Evolutionary conservation across 2,888 invertebrate species (phyloP), one percentile per base, ranked within the genome.

Genomic region (Acanthosepion esculentum): DNA sequence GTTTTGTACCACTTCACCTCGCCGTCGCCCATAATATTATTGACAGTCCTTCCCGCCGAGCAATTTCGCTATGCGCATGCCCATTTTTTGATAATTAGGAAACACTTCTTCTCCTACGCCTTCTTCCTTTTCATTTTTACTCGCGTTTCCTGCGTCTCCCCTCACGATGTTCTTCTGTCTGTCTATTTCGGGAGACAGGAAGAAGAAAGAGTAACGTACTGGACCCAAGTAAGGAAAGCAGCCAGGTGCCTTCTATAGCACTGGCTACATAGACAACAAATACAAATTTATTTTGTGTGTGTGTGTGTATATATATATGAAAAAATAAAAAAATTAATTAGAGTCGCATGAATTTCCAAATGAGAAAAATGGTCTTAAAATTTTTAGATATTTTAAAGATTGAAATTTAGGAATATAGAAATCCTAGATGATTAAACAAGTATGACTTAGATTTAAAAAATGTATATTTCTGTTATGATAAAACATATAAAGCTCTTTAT

Each of bases 1-100:
- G 78, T 78, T 78, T 78, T 78, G 78, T 78, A 78, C 78, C 78
- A 78, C 78, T 78, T 78, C 78, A 78, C 78, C 78, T 78, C 78
- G 78, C n/a, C 78, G 78, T 78, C 78, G 78, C n/a, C n/a, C 78
- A 33, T 78, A 78, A 78, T 78, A 78, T 78, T 78, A 78, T 78
- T 78, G 78, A 78, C 78, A 78, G 78, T 78, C 78, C 78, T 78
- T 78, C 78, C 78, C 78, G 78, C 78, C 78, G 78, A 78, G 78
- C 78, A n/a, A 78, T 78, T 78, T 78, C 78, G 78, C 78, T 78
- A 78, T 78, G 78, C 78, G 78, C 78, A 78, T 78, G 78, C 78
- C 78, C 78, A 78, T 78, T 78, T 78, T 78, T 78, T 78, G 78
- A 78, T 78, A 78, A 78, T 78, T 78, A 78, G 78, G 78, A 78